phyloP scores from a whole-genome alignment of 2,888 invertebrate species.

The Amblyjoppa proteus region DNA sequence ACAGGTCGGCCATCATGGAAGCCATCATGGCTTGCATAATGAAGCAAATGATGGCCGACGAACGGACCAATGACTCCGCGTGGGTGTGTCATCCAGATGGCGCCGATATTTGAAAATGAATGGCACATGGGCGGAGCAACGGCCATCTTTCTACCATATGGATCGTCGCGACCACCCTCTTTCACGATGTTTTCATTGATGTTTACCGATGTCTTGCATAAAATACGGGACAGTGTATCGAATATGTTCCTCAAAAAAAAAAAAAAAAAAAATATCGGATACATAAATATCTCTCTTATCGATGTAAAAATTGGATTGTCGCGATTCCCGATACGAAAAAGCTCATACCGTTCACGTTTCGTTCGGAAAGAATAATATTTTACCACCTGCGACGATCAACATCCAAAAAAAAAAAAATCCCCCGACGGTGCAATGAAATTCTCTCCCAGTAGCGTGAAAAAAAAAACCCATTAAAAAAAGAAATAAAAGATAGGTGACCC shows the following conservation, averaged over 20 bases:
- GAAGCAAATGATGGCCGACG: slow-evolving; percentile 81
- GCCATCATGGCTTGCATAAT: slow-evolving; percentile 81
- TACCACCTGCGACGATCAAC: not conserved
- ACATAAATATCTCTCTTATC: not conserved
- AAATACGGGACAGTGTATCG: slow-evolving; percentile 1
- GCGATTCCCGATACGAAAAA: not conserved
- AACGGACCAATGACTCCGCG: slow-evolving; percentile 78
- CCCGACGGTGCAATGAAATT: not conserved
- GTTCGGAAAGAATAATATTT: not conserved
- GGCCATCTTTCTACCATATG: slow-evolving; percentile 26
- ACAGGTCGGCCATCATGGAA: slow-evolving; percentile 86
- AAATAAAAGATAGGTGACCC: slow-evolving; percentile 27
- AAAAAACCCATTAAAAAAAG: slow-evolving; percentile 26
- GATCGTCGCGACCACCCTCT: slow-evolving; percentile 29
- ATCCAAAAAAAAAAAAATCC: not conserved
- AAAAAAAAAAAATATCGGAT: not conserved
- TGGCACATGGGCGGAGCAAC: slow-evolving; percentile 58
- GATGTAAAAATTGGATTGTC: not conserved
- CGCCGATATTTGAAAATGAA: slow-evolving; percentile 66
- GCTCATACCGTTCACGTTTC: not conserved
- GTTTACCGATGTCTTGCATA: slow-evolving; percentile 3
- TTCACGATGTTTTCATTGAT: slow-evolving; percentile 49
- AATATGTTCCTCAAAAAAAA: not conserved
- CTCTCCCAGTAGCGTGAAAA: slow-evolving; percentile 22
- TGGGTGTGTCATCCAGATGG: slow-evolving; percentile 74